phyloP scores from a whole-genome alignment of 2,888 invertebrate genomes.

The Metallyticus violacea region DNA sequence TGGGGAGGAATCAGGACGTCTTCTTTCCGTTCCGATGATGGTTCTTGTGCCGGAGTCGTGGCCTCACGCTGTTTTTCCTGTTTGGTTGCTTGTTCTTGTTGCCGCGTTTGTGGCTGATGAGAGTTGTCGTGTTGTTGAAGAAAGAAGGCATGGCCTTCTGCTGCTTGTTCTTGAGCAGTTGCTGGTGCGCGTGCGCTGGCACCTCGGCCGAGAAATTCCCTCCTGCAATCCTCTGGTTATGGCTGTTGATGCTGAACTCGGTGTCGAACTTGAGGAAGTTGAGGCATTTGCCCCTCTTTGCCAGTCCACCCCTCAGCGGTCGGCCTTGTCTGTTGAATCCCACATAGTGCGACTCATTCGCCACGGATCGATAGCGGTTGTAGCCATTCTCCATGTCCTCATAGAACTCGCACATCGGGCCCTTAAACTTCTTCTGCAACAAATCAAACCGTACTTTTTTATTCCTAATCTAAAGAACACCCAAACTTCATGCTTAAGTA shows the following conservation, averaged over 20 bases:
- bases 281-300: conserved; percentile 51
- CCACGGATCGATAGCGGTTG: conserved; percentile 61
- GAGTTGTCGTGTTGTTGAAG: conserved; percentile 45
- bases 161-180: neutral
- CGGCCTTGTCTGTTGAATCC: conserved; percentile 61
- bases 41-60: conserved; percentile 11
- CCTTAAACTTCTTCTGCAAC: conserved; percentile 57
- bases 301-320: conserved; percentile 49
- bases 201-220: conserved; percentile 28
- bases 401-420: conserved; percentile 61
- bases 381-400: conserved; percentile 61
- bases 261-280: conserved; percentile 62
- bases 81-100: conserved; percentile 2
- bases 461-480: too few species aligned
- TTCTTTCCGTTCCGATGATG: conserved; percentile 14
- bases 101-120: conserved; percentile 35
- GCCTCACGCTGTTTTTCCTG: neutral
- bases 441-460: neutral
- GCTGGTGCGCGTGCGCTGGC: conserved; percentile 24
- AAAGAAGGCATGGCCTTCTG: neutral
- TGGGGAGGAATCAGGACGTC: neutral
- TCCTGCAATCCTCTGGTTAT: conserved; percentile 56
- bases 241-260: conserved; percentile 59
- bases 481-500: too few species aligned
- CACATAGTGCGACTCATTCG: conserved; percentile 57